These are phyloP conservation scores for Nomada ruficornis DNA, from an alignment of 2,888 invertebrate species.

Conservation along the genomic window DNA sequence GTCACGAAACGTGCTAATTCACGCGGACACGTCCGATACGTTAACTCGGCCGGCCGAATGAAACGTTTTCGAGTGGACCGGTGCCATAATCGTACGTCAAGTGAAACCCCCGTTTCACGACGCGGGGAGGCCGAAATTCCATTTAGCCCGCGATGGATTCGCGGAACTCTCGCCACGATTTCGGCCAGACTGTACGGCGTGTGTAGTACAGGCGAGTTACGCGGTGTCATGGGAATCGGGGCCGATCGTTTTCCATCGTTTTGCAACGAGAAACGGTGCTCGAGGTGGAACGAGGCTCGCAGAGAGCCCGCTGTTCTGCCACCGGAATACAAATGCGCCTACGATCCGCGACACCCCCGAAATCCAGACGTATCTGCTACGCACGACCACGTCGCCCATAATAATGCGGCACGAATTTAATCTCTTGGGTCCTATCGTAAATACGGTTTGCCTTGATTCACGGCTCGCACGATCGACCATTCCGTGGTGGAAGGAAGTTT, in stretches of 20 bases:
- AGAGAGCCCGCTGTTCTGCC: constrained; percentile 50
- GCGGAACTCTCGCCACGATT: constrained; percentile 49
- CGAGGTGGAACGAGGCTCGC: constrained; percentile 9
- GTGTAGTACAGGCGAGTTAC: constrained; percentile 56
- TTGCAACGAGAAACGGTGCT: constrained; percentile 61
- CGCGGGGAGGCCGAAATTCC: constrained; percentile 54
- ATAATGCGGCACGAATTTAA: constrained; percentile 70
- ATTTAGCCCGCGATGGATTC: constrained; percentile 62
- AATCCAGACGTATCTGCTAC: constrained; percentile 70
- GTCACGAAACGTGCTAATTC: constrained; percentile 67
- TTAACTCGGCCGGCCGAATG: constrained; percentile 61
- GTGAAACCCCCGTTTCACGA: constrained; percentile 51
- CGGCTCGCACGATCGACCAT: constrained; percentile 25
- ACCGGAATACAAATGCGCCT: constrained; percentile 69
- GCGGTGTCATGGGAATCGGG: constrained; percentile 63
- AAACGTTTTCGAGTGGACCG: constrained; percentile 61
- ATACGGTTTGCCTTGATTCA: constrained; percentile 51
- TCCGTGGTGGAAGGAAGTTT: constrained; percentile 17
- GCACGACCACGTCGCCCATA: constrained; percentile 68
- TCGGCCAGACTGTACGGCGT: constrained; percentile 25
- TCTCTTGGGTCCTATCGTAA: constrained; percentile 62
- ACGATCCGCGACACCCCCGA: constrained; percentile 53
- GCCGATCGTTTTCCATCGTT: constrained; percentile 67
- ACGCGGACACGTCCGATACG: constrained; percentile 66
- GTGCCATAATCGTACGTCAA: constrained; percentile 68